phyloP scores from a whole-genome alignment of 2,888 invertebrate species.

The Podabrus alpinus region DNA sequence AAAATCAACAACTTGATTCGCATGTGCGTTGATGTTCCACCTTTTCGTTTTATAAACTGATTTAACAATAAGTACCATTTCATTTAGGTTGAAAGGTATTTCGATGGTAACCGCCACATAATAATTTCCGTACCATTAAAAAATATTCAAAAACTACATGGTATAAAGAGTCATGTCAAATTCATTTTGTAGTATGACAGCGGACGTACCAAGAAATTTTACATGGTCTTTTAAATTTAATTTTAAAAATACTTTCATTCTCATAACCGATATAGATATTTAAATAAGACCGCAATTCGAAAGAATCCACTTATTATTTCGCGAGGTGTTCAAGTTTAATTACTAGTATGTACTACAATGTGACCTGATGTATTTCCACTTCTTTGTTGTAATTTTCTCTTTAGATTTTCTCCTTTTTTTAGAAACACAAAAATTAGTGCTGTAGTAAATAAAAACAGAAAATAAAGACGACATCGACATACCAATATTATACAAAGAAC shows the following conservation, averaged over 20 bases:
- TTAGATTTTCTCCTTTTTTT: no score
- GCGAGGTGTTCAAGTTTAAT: no score
- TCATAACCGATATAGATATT: not conserved
- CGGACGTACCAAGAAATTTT: not conserved
- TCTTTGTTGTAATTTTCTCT: no score
- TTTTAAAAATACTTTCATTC: not conserved
- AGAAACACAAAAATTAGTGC: not conserved
- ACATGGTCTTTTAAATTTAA: not conserved
- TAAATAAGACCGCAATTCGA: not conserved
- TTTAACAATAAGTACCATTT: not conserved
- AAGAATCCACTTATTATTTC: not conserved
- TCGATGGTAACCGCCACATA: no score
- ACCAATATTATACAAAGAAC: not conserved
- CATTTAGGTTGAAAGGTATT: not conserved
- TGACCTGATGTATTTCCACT: no score
- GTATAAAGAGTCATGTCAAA: no score
- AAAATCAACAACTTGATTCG: not conserved
- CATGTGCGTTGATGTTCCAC: no score
- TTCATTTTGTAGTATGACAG: not conserved
- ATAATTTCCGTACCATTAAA: not conserved
- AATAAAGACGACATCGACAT: not conserved
- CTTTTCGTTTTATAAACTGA: not conserved
- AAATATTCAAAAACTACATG: no score
- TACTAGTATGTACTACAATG: no score
- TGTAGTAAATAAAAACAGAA: not conserved